phyloP scores from a whole-genome alignment of 2,797 vertebrate species.

The Sebastes nivosus region DNA sequence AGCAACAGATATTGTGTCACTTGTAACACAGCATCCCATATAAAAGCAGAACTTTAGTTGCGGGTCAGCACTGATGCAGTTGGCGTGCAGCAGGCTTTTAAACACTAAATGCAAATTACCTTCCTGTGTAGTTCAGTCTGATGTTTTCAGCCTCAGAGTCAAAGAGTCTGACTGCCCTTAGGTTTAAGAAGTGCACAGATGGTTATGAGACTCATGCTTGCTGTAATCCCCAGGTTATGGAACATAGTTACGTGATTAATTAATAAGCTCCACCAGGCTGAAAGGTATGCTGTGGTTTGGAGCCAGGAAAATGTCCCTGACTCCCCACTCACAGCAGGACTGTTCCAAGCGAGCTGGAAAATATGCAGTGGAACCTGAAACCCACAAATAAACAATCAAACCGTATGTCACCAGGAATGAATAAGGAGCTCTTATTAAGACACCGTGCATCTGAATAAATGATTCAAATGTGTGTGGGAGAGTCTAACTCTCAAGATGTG shows the following conservation, averaged over 20 bases:
- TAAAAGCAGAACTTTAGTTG: background rate
- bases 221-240: slow-evolving; percentile 71
- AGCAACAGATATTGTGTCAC: background rate
- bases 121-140: background rate
- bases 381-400: slow-evolving; percentile 52
- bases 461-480: slow-evolving; percentile 51
- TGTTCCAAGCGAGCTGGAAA: slow-evolving; percentile 53
- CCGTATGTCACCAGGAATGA: slow-evolving; percentile 48
- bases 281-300: slow-evolving; percentile 62
- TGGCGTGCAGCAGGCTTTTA: background rate
- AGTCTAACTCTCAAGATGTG: slow-evolving; percentile 35
- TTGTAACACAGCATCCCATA: background rate
- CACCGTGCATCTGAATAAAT: slow-evolving; percentile 59
- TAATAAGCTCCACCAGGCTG: slow-evolving; percentile 72
- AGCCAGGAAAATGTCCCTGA: slow-evolving; percentile 61
- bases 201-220: slow-evolving; percentile 56
- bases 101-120: background rate
- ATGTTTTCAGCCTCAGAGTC: slow-evolving; percentile 11
- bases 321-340: slow-evolving; percentile 50
- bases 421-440: slow-evolving; percentile 60
- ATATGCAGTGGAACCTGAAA: slow-evolving; percentile 30
- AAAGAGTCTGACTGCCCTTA: slow-evolving; percentile 27
- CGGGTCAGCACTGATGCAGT: background rate
- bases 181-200: slow-evolving; percentile 56
- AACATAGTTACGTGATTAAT: slow-evolving; percentile 77